These are phyloP conservation scores for Montifringilla adamsi DNA, from an alignment of 2,113 vertebrate species.

Conservation along the genomic window DNA sequence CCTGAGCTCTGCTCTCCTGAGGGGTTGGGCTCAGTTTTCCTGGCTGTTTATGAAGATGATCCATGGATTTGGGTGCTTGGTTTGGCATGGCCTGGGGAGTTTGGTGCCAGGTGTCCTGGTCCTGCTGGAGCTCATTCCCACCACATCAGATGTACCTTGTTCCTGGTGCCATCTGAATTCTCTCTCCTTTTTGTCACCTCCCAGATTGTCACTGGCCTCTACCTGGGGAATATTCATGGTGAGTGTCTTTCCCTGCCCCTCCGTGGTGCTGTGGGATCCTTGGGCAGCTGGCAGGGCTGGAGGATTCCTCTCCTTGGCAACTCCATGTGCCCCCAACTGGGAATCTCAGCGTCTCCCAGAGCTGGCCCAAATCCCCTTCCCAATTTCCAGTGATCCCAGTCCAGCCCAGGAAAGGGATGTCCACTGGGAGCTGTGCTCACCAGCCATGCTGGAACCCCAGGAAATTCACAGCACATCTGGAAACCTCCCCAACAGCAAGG, in stretches of 20 bases:
- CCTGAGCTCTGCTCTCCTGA: not conserved
- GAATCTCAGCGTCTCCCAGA: not conserved
- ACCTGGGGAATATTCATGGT: conserved; percentile 88
- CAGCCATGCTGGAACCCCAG: rapidly evolving
- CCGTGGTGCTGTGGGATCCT: rapidly evolving
- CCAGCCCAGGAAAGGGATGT: not conserved
- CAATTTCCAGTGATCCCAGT: not conserved
- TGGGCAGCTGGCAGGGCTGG: rapidly evolving
- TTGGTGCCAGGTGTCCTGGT: not conserved
- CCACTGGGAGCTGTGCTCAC: rapidly evolving
- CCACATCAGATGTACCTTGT: rapidly evolving
- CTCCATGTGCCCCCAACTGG: not conserved
- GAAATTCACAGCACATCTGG: not conserved
- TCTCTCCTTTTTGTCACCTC: not conserved
- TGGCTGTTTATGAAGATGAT: not conserved
- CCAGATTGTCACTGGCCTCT: conserved; percentile 84
- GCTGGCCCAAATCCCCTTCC: not conserved
- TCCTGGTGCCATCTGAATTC: not conserved
- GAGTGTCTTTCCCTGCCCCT: conserved; percentile 27
- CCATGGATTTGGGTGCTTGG: not conserved
- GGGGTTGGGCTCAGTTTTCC: not conserved
- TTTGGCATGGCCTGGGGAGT: not conserved
- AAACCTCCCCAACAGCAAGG: not conserved
- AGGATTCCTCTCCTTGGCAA: not conserved
- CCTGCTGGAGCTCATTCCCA: not conserved